phyloP scores from a whole-genome alignment of 1,140 invertebrate species.

The Cryptotermes secundus region DNA sequence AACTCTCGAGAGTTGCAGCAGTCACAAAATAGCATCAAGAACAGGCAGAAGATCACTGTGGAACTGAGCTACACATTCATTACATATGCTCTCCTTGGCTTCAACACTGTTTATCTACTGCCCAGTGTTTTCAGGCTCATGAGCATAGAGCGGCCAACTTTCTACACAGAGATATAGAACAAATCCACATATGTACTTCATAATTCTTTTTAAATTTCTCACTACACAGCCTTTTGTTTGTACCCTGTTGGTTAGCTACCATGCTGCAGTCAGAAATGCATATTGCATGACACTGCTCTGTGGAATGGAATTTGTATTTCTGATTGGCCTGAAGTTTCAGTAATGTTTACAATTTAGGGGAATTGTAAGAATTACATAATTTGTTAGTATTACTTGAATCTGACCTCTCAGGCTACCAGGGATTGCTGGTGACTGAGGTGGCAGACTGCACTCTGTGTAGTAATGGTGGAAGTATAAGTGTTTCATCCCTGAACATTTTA shows the following conservation, averaged over 20 bases:
- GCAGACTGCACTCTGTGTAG: no score
- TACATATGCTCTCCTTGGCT: conserved; percentile 71
- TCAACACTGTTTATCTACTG: conserved; percentile 73
- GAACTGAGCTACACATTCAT: conserved; percentile 82
- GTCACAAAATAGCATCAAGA: conserved; percentile 61
- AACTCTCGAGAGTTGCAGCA: conserved; percentile 62
- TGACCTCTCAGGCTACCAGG: no score
- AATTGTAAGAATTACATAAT: no score
- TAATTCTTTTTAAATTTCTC: no score
- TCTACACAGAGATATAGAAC: conserved; percentile 78
- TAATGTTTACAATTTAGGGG: no score
- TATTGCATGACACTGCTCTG: neutral
- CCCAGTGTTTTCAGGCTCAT: conserved; percentile 75
- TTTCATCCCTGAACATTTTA: no score
- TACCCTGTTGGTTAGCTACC: neutral
- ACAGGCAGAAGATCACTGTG: conserved; percentile 68
- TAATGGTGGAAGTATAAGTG: no score
- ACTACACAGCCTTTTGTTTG: neutral
- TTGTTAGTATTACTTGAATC: no score
- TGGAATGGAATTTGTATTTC: no score
- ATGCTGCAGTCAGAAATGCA: neutral
- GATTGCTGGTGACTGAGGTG: no score
- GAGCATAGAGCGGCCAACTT: conserved; percentile 74
- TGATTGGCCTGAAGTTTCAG: no score
- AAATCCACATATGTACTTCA: neutral